Base-by-base conservation (phyloP, 2,113 vertebrate genomes). In the Oenanthe melanoleuca region DNA sequence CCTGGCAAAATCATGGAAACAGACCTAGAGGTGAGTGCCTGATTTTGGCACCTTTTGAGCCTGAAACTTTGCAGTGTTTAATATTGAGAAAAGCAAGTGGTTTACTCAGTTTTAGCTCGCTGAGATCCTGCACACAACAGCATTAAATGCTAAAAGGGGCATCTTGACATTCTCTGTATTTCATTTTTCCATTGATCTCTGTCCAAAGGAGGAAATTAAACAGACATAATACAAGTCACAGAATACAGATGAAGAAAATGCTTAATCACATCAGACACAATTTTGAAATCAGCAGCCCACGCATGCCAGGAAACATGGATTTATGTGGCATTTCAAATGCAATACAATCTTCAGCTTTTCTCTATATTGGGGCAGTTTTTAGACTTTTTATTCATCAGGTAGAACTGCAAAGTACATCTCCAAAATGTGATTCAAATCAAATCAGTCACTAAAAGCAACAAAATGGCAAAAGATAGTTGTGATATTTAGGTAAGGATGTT, bases 151-250 rank as follows among this genome's bases (percentile, higher is more conserved):
- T 86, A 55, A 87, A 81, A 24, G 33, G 55, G 45, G 56, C 31
- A 89, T 94, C 57, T 70, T 74, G 20, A 44, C 73, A 85, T 57
- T 60, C 80, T 87, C 79, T 66, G 20, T 75, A 29, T 88, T 92
- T 86, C 52, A 24, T 84, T 72, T 92, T 89, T 56, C 67, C 75
- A 95, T 52, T 92, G 92, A 96, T 96, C 94, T 88, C 73, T 89
- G 88, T 80, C 88, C 57, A 82, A 86, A 94, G 66, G 84, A 80
- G 81, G 84, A 96, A 97, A 96, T 94, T 94, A 92, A 92, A 69
- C 88, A 78, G 93, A 86, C 81, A 65, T 66, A 88, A 88, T 33
- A 34, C 53, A 57, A 96, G 24, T 55, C 53, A 88, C 75, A 89
- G 78, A 94, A 96, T 71, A 71, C 67, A 81, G 92, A 96, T 89